Conservation (phyloP, 1,140 invertebrate species). For the Aphis craccivora region DNA sequence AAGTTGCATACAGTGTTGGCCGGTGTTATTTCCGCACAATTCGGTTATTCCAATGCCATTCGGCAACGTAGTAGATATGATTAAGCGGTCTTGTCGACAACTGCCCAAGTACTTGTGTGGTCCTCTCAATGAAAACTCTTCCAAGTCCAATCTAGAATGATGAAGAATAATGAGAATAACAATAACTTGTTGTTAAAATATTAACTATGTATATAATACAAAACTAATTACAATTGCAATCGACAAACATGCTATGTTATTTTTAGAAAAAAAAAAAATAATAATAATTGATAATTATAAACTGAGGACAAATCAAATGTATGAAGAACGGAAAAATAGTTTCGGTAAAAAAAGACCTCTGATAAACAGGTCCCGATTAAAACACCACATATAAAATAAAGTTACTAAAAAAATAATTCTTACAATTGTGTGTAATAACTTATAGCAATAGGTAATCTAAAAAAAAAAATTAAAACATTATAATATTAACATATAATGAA, state of each 20-base stretch:
- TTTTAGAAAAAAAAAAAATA: background rate
- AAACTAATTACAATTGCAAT: background rate
- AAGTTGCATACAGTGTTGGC: constrained; percentile 60
- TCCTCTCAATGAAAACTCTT: constrained; percentile 60
- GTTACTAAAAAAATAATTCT: background rate
- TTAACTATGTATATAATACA: background rate
- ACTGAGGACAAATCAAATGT: no score
- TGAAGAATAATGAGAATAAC: no score
- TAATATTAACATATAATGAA: background rate
- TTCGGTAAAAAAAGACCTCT: no score
- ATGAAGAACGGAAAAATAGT: no score
- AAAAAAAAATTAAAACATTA: background rate
- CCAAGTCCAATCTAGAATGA: constrained; percentile 60
- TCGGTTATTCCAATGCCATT: constrained; percentile 61
- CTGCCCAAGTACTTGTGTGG: constrained; percentile 60
- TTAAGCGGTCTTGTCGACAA: constrained; percentile 60
- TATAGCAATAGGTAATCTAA: background rate
- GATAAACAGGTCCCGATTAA: no score
- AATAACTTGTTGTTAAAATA: background rate
- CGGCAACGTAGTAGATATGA: constrained; percentile 60
- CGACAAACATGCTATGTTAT: no score
- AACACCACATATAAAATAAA: background rate
- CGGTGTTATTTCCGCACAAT: constrained; percentile 61
- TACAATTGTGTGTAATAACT: background rate
- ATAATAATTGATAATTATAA: background rate